Percentiles rank a stretch among this genome's conserved stretches.
phyloP scores from a whole-genome alignment of 2,888 invertebrate species.

The Trimorus sp. region DNA sequence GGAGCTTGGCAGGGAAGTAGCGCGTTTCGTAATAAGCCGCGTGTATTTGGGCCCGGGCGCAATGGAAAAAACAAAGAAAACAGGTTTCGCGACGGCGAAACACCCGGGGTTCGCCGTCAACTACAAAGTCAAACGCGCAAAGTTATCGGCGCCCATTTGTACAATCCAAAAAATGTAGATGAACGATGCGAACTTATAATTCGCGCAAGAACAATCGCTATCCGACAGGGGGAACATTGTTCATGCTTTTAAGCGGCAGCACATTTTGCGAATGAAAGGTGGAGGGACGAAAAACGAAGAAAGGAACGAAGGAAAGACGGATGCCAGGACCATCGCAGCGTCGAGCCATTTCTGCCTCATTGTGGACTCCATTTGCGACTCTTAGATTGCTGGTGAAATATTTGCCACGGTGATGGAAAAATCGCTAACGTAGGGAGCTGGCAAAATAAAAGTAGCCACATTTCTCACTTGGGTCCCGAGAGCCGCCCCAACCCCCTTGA shows the following conservation, averaged over 20 bases:
- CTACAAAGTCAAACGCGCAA: slow-evolving; percentile 11
- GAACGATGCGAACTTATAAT: slow-evolving; percentile 36
- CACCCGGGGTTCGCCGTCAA: neutral
- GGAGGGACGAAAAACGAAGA: slow-evolving; percentile 49
- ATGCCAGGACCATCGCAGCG: slow-evolving; percentile 78
- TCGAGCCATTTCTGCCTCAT: slow-evolving; percentile 81
- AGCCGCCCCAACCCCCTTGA: slow-evolving; percentile 59
- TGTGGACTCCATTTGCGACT: slow-evolving; percentile 81
- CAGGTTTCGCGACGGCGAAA: neutral
- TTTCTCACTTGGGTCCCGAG: slow-evolving; percentile 75
- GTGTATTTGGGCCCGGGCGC: neutral
- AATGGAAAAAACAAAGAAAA: slow-evolving; percentile 11
- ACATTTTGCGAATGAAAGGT: slow-evolving; percentile 60
- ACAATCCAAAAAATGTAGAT: slow-evolving; percentile 33
- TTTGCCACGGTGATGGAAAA: slow-evolving; percentile 80
- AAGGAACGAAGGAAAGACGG: slow-evolving; percentile 76
- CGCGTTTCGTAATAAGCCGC: too few relatives aligned
- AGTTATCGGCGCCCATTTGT: slow-evolving; percentile 27
- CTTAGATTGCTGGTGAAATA: slow-evolving; percentile 81
- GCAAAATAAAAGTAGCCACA: slow-evolving; percentile 80
- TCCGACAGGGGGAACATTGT: slow-evolving; percentile 47
- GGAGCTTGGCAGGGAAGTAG: too few relatives aligned
- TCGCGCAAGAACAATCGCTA: slow-evolving; percentile 57
- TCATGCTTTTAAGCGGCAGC: slow-evolving; percentile 60
- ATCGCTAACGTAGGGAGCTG: slow-evolving; percentile 79